A percentile compares a stretch with the other conserved stretches of the same genome.
phyloP scores from a whole-genome alignment of 2,888 invertebrate species.

The Oligia strigilis region DNA sequence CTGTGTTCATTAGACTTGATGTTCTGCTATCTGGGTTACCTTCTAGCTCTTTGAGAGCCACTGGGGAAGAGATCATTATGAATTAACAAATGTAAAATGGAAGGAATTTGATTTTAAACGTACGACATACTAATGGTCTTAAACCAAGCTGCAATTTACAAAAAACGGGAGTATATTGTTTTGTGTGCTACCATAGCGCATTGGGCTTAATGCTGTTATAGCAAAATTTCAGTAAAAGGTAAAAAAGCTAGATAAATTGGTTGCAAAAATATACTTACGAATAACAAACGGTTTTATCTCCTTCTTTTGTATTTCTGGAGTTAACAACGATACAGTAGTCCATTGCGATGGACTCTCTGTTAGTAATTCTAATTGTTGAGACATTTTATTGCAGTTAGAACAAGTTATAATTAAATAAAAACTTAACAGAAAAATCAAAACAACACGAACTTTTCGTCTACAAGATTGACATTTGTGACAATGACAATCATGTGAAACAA shows the following conservation, averaged over 20 bases:
- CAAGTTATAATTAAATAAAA: slow-evolving; percentile 45
- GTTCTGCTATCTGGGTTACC: slow-evolving; percentile 85
- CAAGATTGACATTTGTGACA: slow-evolving; percentile 26
- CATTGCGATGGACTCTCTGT: slow-evolving; percentile 84
- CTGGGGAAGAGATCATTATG: slow-evolving; percentile 67
- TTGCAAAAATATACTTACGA: slow-evolving; percentile 73
- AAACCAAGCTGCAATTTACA: background rate
- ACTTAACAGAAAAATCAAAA: slow-evolving; percentile 57
- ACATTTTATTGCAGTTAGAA: slow-evolving; percentile 73
- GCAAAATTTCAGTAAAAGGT: background rate
- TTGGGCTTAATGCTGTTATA: background rate
- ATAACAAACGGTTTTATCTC: slow-evolving; percentile 87
- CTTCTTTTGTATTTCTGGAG: slow-evolving; percentile 86
- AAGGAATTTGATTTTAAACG: background rate
- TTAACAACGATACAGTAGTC: slow-evolving; percentile 78
- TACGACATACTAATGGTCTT: background rate
- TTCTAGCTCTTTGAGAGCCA: slow-evolving; percentile 86
- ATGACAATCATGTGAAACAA: background rate
- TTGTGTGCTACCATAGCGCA: background rate
- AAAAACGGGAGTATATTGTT: background rate
- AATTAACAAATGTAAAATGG: background rate
- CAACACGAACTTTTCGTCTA: slow-evolving; percentile 40
- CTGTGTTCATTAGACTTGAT: slow-evolving; percentile 82
- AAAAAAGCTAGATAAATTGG: background rate
- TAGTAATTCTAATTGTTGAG: slow-evolving; percentile 85